Evolutionary conservation across 1,140 invertebrate species (phyloP).

Genomic region (Leucophenga varia): DNA sequence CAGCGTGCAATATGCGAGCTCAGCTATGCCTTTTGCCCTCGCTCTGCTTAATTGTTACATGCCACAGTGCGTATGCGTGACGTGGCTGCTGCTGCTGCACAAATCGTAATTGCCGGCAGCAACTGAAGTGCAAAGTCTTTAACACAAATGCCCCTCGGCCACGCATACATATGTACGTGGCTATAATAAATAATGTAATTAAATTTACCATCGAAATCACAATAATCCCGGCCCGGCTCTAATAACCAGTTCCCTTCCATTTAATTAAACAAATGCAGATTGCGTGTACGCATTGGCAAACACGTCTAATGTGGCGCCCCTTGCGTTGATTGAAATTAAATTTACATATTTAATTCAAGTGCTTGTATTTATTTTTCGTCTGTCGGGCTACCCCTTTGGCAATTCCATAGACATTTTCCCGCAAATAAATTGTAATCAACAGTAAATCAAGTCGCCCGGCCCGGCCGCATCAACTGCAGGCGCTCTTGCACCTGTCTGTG

Average conservation of each 20-base stretch:
- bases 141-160: slow-evolving; percentile 14
- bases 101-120: not conserved
- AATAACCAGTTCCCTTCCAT: slow-evolving; percentile 28
- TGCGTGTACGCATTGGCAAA: slow-evolving; percentile 27
- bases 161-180: no score
- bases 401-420: slow-evolving; percentile 23
- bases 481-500: no score
- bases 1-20: slow-evolving; percentile 13
- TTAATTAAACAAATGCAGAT: slow-evolving; percentile 49
- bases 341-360: slow-evolving; percentile 18
- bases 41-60: slow-evolving; percentile 2
- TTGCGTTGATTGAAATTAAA: slow-evolving; percentile 21
- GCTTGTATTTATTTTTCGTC: slow-evolving; percentile 17
- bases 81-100: not conserved
- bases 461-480: slow-evolving; percentile 35
- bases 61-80: slow-evolving; percentile 38
- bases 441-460: slow-evolving; percentile 44
- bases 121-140: slow-evolving; percentile 26
- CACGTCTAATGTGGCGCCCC: no score
- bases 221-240: no score
- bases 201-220: slow-evolving; percentile 25
- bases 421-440: slow-evolving; percentile 45
- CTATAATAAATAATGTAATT: slow-evolving; percentile 47
- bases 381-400: no score
- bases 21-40: slow-evolving; percentile 4